phyloP scores from a whole-genome alignment of 2,797 vertebrate species.

The Taeniopygia guttata region DNA sequence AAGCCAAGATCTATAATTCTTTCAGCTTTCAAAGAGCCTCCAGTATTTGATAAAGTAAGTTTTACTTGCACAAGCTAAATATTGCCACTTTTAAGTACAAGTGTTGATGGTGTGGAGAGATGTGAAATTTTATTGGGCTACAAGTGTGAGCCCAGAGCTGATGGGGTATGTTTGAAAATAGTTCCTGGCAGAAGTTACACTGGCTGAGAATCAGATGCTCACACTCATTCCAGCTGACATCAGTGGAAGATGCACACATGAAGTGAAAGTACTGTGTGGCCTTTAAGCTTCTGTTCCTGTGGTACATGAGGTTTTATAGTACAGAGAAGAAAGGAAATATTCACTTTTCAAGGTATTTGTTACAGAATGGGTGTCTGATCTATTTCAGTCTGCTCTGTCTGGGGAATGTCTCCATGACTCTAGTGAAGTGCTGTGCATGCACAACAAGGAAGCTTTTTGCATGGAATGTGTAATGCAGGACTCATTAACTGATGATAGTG shows the following conservation, averaged over 20 bases:
- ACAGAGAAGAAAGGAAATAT: neutral
- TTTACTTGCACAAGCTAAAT: neutral
- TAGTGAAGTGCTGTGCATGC: neutral
- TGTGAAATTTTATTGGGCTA: neutral
- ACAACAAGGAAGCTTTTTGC: neutral
- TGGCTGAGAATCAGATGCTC: neutral
- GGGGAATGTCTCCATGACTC: neutral
- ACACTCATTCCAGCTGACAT: neutral
- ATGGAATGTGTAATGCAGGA: neutral
- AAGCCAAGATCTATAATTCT: neutral
- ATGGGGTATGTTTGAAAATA: neutral
- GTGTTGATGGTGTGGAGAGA: neutral
- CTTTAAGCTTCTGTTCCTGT: conserved; percentile 28
- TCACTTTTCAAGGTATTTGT: conserved; percentile 20
- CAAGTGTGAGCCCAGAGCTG: neutral
- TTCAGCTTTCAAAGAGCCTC: neutral
- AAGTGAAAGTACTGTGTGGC: conserved; percentile 5
- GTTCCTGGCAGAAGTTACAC: neutral
- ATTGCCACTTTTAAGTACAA: neutral
- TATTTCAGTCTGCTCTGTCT: neutral
- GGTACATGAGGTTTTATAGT: neutral
- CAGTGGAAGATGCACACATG: conserved; percentile 3
- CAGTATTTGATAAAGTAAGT: neutral
- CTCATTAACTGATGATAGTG: neutral
- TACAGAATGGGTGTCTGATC: neutral